These are phyloP conservation scores for Nycteola revayana DNA, from an alignment of 2,888 invertebrate genomes.

Conservation along the genomic window DNA sequence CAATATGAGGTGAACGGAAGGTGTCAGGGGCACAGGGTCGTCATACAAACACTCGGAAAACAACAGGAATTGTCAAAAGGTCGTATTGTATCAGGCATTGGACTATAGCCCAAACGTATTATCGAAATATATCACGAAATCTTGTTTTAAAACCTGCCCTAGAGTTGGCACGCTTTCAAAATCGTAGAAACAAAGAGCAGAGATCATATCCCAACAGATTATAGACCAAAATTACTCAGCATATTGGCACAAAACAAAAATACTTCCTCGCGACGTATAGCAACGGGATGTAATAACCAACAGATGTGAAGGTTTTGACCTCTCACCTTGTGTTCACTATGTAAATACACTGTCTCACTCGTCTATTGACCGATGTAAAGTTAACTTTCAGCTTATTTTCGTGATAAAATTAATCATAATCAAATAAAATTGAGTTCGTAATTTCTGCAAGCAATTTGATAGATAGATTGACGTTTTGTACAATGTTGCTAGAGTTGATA, in stretches of 20 bases:
- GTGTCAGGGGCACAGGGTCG: too few relatives aligned
- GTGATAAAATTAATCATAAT: slow-evolving; percentile 32
- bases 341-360: slow-evolving; percentile 12
- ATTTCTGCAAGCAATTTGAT: slow-evolving; percentile 24
- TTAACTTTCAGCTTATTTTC: slow-evolving; percentile 25
- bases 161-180: slow-evolving; percentile 35
- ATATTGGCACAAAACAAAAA: slow-evolving; percentile 45
- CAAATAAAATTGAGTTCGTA: slow-evolving; percentile 28
- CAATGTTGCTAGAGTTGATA: slow-evolving; percentile 22
- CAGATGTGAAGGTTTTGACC: not conserved
- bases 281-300: not conserved
- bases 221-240: slow-evolving; percentile 50
- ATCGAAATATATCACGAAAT: not conserved
- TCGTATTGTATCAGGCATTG: slow-evolving; percentile 9
- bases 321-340: slow-evolving; percentile 24
- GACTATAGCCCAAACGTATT: slow-evolving; percentile 4
- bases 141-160: not conserved
- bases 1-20: too few relatives aligned
- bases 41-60: too few relatives aligned
- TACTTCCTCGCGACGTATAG: slow-evolving; percentile 26
- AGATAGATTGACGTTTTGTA: slow-evolving; percentile 26
- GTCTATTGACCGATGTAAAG: slow-evolving; percentile 17
- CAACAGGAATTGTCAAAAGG: not conserved
- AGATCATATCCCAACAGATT: slow-evolving; percentile 10
- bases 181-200: slow-evolving; percentile 20